phyloP scores from a whole-genome alignment of 2,113 vertebrate genomes.

The Platycercus adscitus region DNA sequence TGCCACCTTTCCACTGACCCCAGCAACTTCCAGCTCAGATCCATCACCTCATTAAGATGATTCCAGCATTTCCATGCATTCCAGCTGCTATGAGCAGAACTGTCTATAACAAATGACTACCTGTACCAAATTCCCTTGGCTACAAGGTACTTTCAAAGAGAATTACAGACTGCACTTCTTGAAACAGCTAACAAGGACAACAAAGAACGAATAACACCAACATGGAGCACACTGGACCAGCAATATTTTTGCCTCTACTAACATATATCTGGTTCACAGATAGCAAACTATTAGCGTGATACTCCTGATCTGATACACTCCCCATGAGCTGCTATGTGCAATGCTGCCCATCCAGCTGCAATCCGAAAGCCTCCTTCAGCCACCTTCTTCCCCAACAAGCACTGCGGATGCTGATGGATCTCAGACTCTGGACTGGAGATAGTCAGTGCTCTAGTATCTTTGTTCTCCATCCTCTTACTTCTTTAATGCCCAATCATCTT shows the following conservation, averaged over 20 bases:
- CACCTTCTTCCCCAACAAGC: neutral
- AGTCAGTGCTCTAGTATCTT: accelerated
- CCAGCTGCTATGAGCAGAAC: neutral
- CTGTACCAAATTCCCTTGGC: neutral
- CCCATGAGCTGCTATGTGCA: neutral
- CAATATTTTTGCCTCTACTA: neutral
- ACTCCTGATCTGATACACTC: neutral
- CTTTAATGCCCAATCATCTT: neutral
- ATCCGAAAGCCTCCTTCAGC: neutral
- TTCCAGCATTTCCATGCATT: neutral
- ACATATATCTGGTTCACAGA: neutral
- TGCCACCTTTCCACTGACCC: neutral
- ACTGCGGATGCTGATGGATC: neutral
- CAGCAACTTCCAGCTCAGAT: neutral
- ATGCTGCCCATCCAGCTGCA: neutral
- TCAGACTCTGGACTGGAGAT: neutral
- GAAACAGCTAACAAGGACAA: constrained; percentile 17
- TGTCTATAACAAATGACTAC: neutral
- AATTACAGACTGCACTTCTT: constrained; percentile 2
- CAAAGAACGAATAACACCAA: neutral
- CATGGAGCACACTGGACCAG: neutral
- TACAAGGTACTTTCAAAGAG: neutral
- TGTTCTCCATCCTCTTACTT: neutral
- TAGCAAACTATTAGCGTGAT: neutral
- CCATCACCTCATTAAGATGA: neutral